Base-by-base conservation (phyloP, 2,113 vertebrate species). In the Ramphastos sulfuratus region DNA sequence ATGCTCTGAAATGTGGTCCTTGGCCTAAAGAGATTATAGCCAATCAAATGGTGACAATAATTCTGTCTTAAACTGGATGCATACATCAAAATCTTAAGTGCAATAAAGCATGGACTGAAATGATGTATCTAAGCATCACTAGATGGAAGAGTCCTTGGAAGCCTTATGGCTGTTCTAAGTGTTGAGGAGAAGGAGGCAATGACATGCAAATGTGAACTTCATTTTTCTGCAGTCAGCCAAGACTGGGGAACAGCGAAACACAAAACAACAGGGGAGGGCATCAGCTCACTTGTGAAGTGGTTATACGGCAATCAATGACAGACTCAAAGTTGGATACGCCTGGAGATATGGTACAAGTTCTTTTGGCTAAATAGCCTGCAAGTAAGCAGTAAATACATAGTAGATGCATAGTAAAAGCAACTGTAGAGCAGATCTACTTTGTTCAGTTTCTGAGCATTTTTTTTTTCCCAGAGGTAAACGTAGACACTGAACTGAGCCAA, bases 191-290 rank as follows among this genome's bases (percentile, higher is more conserved):
- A 27, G 27, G 2, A 76, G 37, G 44, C 46, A 13, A n/a, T 19
- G 39, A 28, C 28, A 25, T n/a, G 25, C 2, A 2, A 76, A 80
- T 0, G 0, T 23, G 31, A 44, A 74, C 46, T 69, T 66, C 5
- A 14, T 66, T 81, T 31, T 78, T 33, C 60, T 82, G 13, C 25
- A 10, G 8, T 25, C 35, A 55, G 39, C 17, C n/a, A 59, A 74
- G 56, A 58, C 0, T 28, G 52, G 11, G 81, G 33, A 89, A 81
- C 14, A 25, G 1, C 2, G 60, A 80, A 77, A 64, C 21, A 52
- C 0, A 19, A 39, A 19, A 64, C 6, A 79, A 23, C 7, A 67
- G 77, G 33, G 56, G 39, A 77, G 16, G 19, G 18, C 66, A 74
- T 58, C 14, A 24, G 31, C 8, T 33, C 6, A 6, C 46, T 74